A percentile compares a stretch with the other conserved stretches of the same genome.
These are phyloP conservation scores for Limulus polyphemus DNA, from an alignment of 2,888 invertebrate species.

Conservation along the genomic window DNA sequence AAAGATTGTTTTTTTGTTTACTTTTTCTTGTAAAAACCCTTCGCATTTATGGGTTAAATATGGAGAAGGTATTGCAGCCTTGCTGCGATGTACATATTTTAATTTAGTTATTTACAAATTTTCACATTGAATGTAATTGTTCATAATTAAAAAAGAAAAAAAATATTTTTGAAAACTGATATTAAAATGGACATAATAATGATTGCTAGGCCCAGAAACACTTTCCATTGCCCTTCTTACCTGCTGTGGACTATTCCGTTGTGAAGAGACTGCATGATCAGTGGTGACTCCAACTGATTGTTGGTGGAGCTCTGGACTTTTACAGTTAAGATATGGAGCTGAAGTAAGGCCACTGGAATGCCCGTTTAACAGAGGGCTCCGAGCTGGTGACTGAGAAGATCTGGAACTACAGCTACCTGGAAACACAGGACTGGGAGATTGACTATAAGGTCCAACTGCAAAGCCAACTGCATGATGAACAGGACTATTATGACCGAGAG, in stretches of 20 bases:
- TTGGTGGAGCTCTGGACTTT: slow-evolving; percentile 18
- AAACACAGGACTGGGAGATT: slow-evolving; percentile 21
- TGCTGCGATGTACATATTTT: too few relatives aligned
- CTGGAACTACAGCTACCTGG: slow-evolving; percentile 22
- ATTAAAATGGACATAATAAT: too few relatives aligned
- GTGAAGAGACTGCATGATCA: slow-evolving; percentile 20
- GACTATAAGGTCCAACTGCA: slow-evolving; percentile 18
- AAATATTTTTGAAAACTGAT: too few relatives aligned
- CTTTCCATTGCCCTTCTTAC: slow-evolving; percentile 1
- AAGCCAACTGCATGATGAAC: slow-evolving; percentile 11
- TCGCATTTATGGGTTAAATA: too few relatives aligned
- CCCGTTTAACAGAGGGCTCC: slow-evolving; percentile 18
- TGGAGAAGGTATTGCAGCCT: too few relatives aligned
- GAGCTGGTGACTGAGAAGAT: slow-evolving; percentile 22
- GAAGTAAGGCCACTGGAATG: slow-evolving; percentile 15
- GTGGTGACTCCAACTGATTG: slow-evolving; percentile 21
- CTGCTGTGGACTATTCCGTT: slow-evolving; percentile 16
- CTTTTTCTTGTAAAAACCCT: too few relatives aligned
- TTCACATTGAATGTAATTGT: too few relatives aligned
- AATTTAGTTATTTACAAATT: too few relatives aligned
- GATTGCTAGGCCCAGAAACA: too few relatives aligned
- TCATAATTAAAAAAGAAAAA: too few relatives aligned
- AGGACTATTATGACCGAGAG: slow-evolving; percentile 13
- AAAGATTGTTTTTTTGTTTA: too few relatives aligned
- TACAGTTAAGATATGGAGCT: slow-evolving; percentile 15